Evolutionary conservation across 64 coral and sea anemone species (phyloP).

Genomic region (Actinia tenebrosa): DNA sequence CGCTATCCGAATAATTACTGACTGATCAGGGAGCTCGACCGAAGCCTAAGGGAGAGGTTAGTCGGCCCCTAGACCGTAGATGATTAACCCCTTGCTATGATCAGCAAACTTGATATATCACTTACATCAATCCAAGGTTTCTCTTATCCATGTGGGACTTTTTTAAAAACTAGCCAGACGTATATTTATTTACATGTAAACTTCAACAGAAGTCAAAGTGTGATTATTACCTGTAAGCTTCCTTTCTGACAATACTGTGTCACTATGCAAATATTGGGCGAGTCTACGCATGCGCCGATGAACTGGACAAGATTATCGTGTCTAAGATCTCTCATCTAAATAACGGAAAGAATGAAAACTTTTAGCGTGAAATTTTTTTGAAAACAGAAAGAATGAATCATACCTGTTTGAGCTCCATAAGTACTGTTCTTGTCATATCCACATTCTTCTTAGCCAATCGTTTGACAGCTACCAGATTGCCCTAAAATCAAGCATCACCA

Average conservation of each 20-base stretch:
- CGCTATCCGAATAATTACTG: no score
- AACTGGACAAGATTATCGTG: slow-evolving; percentile 80
- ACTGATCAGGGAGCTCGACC: no score
- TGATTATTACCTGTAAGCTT: slow-evolving; percentile 64
- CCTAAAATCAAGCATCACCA: slow-evolving; percentile 17
- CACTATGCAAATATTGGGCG: slow-evolving; percentile 79
- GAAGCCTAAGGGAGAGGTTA: no score
- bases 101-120: no score
- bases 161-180: no score
- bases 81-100: no score
- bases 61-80: no score
- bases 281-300: slow-evolving; percentile 66
- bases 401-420: slow-evolving; percentile 93
- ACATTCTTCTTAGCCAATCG: slow-evolving; percentile 76
- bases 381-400: neutral
- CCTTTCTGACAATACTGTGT: slow-evolving; percentile 72
- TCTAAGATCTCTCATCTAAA: slow-evolving; percentile 55
- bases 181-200: no score
- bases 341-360: no score
- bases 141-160: no score
- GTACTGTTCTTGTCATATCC: slow-evolving; percentile 87
- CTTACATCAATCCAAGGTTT: neutral
- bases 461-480: slow-evolving; percentile 77
- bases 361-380: no score
- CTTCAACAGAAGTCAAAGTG: no score